Percentiles rank a stretch among this genome's conserved stretches.
Conservation (phyloP, 2,113 vertebrate species). For the Bubo scandiacus region DNA sequence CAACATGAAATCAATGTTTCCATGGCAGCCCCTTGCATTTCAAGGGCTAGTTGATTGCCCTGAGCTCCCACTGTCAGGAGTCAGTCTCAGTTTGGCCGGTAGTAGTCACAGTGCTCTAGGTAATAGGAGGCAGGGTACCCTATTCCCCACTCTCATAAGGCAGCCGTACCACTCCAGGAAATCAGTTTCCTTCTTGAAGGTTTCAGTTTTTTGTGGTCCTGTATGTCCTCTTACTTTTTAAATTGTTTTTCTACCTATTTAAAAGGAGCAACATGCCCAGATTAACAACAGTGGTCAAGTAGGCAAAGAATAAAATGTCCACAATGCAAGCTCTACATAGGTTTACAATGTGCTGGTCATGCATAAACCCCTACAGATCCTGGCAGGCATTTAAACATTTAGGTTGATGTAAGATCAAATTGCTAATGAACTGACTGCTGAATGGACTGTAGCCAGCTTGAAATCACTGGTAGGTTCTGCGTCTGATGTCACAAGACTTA, state of each 20-base stretch:
- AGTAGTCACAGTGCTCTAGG: constrained; percentile 33
- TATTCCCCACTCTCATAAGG: background rate
- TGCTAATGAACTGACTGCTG: constrained; percentile 39
- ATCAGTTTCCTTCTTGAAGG: background rate
- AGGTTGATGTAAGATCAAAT: constrained; percentile 1
- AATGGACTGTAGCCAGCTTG: constrained; percentile 42
- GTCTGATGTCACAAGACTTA: background rate
- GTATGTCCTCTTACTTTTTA: constrained; percentile 17
- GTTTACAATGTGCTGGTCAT: constrained; percentile 50
- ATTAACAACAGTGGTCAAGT: constrained; percentile 3
- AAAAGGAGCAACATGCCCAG: constrained; percentile 48
- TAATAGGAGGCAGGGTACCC: constrained; percentile 21
- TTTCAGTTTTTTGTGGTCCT: background rate
- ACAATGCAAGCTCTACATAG: constrained; percentile 33
- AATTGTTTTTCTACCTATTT: constrained; percentile 47
- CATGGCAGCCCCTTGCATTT: background rate
- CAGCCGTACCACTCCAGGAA: background rate
- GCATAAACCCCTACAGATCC: constrained; percentile 56
- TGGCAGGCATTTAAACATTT: constrained; percentile 41
- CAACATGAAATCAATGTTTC: background rate
- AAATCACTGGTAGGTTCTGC: constrained; percentile 22
- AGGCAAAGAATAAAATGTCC: constrained; percentile 8
- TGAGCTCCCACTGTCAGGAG: background rate
- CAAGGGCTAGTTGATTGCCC: background rate
- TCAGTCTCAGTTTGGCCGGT: background rate